Base-by-base conservation (phyloP, 2,113 vertebrate species). In the Taurulus bubalis region DNA sequence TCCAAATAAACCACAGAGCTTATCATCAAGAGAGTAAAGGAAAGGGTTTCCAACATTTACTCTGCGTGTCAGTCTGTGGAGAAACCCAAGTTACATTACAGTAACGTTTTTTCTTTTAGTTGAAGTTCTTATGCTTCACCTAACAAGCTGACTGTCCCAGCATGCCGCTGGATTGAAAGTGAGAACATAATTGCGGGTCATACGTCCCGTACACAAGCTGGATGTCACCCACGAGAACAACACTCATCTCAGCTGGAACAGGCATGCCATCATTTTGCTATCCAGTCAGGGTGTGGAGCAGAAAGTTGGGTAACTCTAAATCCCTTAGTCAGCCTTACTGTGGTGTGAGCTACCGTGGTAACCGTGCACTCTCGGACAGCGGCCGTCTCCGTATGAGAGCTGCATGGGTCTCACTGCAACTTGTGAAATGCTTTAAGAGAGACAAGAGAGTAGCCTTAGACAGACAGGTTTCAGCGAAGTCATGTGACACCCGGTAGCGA, bases 251-350 rank as follows among this genome's bases (percentile, higher is more conserved):
- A 74, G n/a, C 34, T 4, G 9, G 38, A 59, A 62, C 73, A 80
- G 70, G 36, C 77, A 74, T 85, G 89, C 82, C 82, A 80, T 84
- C 10, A 91, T 90, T 85, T 84, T 76, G 68, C 67, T 80, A 83
- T 82, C 63, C 55, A 62, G 64, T 0, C 16, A 85, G 80, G 88
- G 66, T 80, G 90, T 82, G 79, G 83, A 83, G 75, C 80, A 59
- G 53, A 28, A 59, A 71, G 79, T 49, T 62, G 71, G 60, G 47
- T 69, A 55, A 60, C 75, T 75, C n/a, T 26, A 79, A 84, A 76
- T 69, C 45, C 15, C n/a, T 10, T 2, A 70, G 77, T 86, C 77
- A 76, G 80, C 77, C 62, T 77, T 59, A 18, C 77, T 80, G 70
- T 73, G 71, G 89, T 80, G 74, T 66, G 70, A 49, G 79, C 87